phyloP scores from a whole-genome alignment of 2,888 invertebrate species.

The Himalopsyche anomala region DNA sequence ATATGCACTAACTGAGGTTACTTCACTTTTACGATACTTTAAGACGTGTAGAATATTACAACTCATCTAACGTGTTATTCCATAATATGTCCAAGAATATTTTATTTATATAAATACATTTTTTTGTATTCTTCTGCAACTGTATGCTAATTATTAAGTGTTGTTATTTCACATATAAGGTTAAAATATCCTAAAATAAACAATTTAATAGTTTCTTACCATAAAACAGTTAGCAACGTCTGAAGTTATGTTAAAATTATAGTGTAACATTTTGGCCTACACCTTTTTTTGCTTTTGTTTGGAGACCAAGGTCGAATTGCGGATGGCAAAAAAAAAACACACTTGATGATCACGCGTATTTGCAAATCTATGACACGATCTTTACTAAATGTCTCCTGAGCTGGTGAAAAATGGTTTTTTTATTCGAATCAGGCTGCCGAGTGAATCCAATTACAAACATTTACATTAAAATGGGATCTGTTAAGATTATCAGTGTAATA shows the following conservation, averaged over 20 bases:
- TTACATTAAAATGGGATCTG: neutral
- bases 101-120: too few species aligned
- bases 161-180: too few species aligned
- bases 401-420: neutral
- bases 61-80: too few species aligned
- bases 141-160: too few species aligned
- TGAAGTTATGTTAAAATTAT: conserved; percentile 18
- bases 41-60: too few species aligned
- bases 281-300: neutral
- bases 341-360: neutral
- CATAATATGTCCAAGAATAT: too few species aligned
- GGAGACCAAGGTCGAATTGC: conserved; percentile 14
- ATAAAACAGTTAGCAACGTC: neutral
- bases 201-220: too few species aligned
- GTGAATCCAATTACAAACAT: neutral
- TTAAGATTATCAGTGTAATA: neutral
- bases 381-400: neutral
- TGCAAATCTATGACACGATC: neutral
- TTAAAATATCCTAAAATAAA: too few species aligned
- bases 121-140: too few species aligned
- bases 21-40: too few species aligned
- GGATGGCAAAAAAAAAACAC: neutral
- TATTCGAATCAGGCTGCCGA: neutral
- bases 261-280: conserved; percentile 24
- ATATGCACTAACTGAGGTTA: too few species aligned